Evolutionary conservation across 2,113 vertebrate species (phyloP).

Genomic region (Gymnarchus niloticus): DNA sequence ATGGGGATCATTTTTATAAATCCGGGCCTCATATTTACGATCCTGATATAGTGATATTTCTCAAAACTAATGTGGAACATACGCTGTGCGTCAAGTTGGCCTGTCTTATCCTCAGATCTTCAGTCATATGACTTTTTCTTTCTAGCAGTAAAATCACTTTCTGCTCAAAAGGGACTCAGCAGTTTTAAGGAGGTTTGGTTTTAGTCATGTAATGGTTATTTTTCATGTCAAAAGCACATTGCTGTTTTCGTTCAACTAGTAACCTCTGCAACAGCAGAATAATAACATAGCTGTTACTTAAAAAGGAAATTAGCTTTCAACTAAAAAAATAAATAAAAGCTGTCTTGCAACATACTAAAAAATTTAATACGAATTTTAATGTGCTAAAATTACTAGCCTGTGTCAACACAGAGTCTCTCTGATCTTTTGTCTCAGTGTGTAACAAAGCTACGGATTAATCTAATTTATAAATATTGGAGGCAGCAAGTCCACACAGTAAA

Average conservation of each 20-base stretch:
- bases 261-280: not conserved
- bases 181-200: not conserved
- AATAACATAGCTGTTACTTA: not conserved
- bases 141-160: not conserved
- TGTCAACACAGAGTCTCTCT: not conserved
- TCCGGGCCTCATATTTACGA: conserved; percentile 9
- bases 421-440: not conserved
- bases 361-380: not conserved
- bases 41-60: conserved; percentile 9
- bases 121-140: not conserved
- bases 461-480: not conserved
- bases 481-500: not conserved
- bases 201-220: not conserved
- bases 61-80: not conserved
- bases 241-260: not conserved
- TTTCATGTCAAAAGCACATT: not conserved
- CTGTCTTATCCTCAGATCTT: not conserved
- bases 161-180: not conserved
- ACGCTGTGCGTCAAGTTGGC: not conserved
- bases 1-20: conserved; percentile 2
- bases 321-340: not conserved
- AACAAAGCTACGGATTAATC: not conserved
- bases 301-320: not conserved
- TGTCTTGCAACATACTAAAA: not conserved
- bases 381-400: not conserved